phyloP scores from a whole-genome alignment of 2,113 vertebrate genomes.

The Kobus ellipsiprymnus region DNA sequence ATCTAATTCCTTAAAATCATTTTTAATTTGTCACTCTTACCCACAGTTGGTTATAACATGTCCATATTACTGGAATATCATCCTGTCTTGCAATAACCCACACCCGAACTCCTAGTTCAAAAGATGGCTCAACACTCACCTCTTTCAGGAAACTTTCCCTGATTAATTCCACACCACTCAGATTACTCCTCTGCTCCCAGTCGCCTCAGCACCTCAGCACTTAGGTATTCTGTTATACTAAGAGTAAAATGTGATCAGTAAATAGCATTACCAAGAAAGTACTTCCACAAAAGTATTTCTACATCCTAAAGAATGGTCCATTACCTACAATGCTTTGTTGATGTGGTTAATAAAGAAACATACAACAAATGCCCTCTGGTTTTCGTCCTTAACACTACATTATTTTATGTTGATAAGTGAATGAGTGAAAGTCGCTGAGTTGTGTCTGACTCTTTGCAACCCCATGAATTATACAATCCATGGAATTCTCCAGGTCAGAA shows the following conservation, averaged over 20 bases:
- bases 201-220: background rate
- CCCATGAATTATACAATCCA: background rate
- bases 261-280: slow-evolving; percentile 24
- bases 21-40: background rate
- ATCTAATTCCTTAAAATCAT: background rate
- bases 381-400: background rate
- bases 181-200: slow-evolving; percentile 8
- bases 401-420: background rate
- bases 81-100: background rate
- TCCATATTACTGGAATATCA: background rate
- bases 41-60: background rate
- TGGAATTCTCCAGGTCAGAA: background rate
- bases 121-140: slow-evolving; percentile 41
- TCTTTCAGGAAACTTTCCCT: slow-evolving; percentile 14
- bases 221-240: slow-evolving; percentile 27
- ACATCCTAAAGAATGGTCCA: background rate
- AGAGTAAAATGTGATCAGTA: slow-evolving; percentile 34
- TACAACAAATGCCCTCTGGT: background rate
- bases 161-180: slow-evolving; percentile 17
- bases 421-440: background rate
- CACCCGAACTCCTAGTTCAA: background rate
- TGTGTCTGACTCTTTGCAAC: background rate
- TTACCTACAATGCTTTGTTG: background rate
- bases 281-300: slow-evolving; percentile 32
- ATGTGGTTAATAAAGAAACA: slow-evolving; percentile 20